A percentile compares a stretch with the other conserved stretches of the same genome.
Evolutionary conservation across 1,140 invertebrate genomes (phyloP).

Genomic region (Drosophila erecta): DNA sequence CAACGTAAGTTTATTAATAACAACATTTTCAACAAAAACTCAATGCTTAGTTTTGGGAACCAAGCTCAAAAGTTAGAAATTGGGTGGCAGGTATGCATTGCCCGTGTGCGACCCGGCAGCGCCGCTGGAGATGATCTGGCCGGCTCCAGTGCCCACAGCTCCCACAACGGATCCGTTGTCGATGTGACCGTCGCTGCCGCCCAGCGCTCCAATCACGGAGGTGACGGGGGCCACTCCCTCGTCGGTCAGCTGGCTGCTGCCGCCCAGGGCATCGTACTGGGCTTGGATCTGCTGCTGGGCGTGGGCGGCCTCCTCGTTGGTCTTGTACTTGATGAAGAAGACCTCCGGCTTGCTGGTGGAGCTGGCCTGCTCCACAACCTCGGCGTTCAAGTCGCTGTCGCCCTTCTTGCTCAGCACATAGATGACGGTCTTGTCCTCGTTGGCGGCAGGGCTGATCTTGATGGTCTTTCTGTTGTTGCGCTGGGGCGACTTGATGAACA

Average conservation of each 20-base stretch:
- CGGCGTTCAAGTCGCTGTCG: slow-evolving; percentile 76
- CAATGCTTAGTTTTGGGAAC: slow-evolving; percentile 1
- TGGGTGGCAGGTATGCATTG: slow-evolving; percentile 82
- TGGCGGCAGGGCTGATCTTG: slow-evolving; percentile 88
- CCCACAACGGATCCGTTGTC: slow-evolving; percentile 27
- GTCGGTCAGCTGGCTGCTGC: slow-evolving; percentile 78
- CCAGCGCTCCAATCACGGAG: slow-evolving; percentile 78
- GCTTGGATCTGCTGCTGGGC: slow-evolving; percentile 84
- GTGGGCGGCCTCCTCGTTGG: slow-evolving; percentile 86
- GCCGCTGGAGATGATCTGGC: slow-evolving; percentile 34
- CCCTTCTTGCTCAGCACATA: slow-evolving; percentile 92
- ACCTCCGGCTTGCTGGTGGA: slow-evolving; percentile 91
- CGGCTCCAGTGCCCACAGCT: slow-evolving; percentile 14
- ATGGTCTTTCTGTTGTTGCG: slow-evolving; percentile 88
- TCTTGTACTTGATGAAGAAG: slow-evolving; percentile 91
- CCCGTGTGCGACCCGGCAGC: slow-evolving; percentile 39
- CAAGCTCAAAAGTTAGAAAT: slow-evolving; percentile 70
- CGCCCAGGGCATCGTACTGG: slow-evolving; percentile 81
- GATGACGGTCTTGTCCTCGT: slow-evolving; percentile 94
- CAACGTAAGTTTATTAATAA: slow-evolving; percentile 68
- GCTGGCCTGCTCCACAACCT: slow-evolving; percentile 69
- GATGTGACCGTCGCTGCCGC: slow-evolving; percentile 51
- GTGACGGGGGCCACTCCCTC: slow-evolving; percentile 81
- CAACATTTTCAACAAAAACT: slow-evolving; percentile 37
- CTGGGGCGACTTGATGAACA: slow-evolving; percentile 93